Conservation (phyloP, 2,113 vertebrate genomes). For the Salvelinus sp. region DNA sequence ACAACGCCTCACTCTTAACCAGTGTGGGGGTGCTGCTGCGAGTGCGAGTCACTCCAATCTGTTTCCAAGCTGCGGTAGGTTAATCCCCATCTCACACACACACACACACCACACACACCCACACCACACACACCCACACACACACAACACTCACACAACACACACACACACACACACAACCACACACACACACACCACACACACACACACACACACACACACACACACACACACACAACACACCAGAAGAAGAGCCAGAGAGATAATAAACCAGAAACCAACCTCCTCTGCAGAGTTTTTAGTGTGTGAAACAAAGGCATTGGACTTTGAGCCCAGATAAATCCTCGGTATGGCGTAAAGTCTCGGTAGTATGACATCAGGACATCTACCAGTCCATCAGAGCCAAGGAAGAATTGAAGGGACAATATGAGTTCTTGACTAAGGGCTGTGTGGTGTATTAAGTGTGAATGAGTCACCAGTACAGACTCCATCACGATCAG, state of each 20-base stretch:
- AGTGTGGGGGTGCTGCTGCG: no score
- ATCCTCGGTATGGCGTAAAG: no score
- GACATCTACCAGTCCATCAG: no score
- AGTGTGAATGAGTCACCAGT: no score
- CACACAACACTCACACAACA: background rate
- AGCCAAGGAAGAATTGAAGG: no score
- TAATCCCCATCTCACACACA: constrained; percentile 58
- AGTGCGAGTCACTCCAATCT: constrained; percentile 62
- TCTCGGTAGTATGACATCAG: no score
- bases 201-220: constrained; percentile 10
- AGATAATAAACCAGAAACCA: background rate
- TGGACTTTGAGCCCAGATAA: background rate
- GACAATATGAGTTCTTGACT: no score
- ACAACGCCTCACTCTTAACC: background rate
- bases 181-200: background rate
- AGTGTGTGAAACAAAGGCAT: no score
- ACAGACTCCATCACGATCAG: no score
- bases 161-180: constrained; percentile 8
- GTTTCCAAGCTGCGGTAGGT: constrained; percentile 62
- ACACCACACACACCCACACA: constrained; percentile 14
- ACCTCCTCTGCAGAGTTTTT: no score
- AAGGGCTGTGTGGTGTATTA: no score
- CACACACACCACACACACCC: background rate
- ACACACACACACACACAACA: constrained; percentile 15
- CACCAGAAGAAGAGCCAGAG: background rate